Evolutionary conservation across 1,140 invertebrate genomes (phyloP).

Genomic region (Megathymus violae): DNA sequence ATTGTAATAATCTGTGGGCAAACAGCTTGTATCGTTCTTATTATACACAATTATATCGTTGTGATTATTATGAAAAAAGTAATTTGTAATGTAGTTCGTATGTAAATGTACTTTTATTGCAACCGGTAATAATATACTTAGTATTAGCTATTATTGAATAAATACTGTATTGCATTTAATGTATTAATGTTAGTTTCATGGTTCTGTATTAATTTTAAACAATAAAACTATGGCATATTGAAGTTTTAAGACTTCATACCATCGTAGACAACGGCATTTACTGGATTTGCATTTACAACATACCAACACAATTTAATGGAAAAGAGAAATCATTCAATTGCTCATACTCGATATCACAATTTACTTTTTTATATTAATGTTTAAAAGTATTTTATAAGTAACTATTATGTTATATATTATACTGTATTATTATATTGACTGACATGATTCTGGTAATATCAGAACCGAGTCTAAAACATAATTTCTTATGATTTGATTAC

Average conservation of each 20-base stretch:
- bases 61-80: constrained; percentile 65
- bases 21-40: constrained; percentile 35
- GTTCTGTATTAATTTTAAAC: constrained; percentile 54
- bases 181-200: constrained; percentile 52
- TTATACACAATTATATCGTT: constrained; percentile 53
- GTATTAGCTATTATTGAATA: constrained; percentile 53
- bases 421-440: too few species aligned
- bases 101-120: constrained; percentile 65
- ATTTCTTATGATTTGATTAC: too few species aligned
- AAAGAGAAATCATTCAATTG: background rate
- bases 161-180: constrained; percentile 73
- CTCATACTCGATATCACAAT: constrained; percentile 16
- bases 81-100: constrained; percentile 61
- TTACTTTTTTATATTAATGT: constrained; percentile 16
- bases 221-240: constrained; percentile 43
- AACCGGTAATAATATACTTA: constrained; percentile 58
- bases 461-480: too few species aligned
- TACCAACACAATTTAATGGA: constrained; percentile 18
- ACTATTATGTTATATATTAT: too few species aligned
- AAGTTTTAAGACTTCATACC: constrained; percentile 1
- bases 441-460: too few species aligned
- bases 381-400: too few species aligned
- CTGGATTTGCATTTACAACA: constrained; percentile 12
- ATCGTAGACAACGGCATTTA: constrained; percentile 20
- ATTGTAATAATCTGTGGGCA: constrained; percentile 34